Base-by-base conservation (phyloP, 2,797 vertebrate genomes). In the Hafferia zeledoni region DNA sequence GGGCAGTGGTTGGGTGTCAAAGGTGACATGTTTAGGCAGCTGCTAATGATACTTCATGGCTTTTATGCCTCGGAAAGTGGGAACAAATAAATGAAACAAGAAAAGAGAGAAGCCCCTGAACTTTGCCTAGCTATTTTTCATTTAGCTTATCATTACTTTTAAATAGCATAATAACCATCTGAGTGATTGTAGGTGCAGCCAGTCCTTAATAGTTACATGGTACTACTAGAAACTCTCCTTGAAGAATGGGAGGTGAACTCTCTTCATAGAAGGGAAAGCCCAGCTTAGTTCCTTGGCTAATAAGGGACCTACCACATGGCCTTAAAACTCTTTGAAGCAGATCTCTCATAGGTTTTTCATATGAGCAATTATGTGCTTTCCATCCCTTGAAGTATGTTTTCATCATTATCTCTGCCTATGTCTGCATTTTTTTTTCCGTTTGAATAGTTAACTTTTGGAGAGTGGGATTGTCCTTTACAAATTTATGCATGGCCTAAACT, bases 1-100 rank as follows among this genome's bases (percentile, higher is more conserved):
- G 22, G 30, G 4, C 49, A 33, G 22, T 30, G 25, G 4, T 5
- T 80, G 35, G 11, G 5, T 67, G 39, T 83, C 46, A 60, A 37
- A 79, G 17, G 18, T 25, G 31, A 10, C 20, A 23, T 0, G 0
- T 77, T 76, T 80, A 17, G 15, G 11, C 43, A 77, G 10, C 10
- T 67, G 33, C 8, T 93, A 44, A 31, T 74, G 43, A 30, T 57
- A 46, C 5, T 49, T 79, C 12, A 17, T 65, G 33, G 16, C 2
- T 81, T 89, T 85, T 43, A 28, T 64, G 28, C 12, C 11, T 46
- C 33, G 30, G 33, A 78, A 87, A 71, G 2, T n/a, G 10, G 19
- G 17, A 83, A 82, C 28, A 69, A 61, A 59, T 60, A 3, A 72
- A 67, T 23, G 19, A 65, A 81, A 41, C 2, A 59, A 57, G 14